Base-by-base conservation (phyloP, 64 coral and sea anemone genomes). In the Actinia equina region DNA sequence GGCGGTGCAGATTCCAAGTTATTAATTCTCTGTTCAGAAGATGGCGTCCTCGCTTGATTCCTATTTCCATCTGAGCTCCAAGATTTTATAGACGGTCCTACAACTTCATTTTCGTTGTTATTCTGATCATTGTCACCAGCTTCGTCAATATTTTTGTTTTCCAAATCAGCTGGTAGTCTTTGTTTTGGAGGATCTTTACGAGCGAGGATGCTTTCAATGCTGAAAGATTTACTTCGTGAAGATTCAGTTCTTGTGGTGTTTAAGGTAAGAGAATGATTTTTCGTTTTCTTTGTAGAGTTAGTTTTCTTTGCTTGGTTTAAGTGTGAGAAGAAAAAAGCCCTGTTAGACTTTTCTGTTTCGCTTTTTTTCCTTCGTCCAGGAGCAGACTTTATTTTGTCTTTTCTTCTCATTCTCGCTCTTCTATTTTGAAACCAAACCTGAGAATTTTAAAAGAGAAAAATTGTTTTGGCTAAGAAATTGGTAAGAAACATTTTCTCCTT, bases 401-500 rank as follows among this genome's bases (percentile, higher is more conserved):
- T 91, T 67, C 94, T 77, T 86, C 94, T 89, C 71, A 89, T 77
- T 56, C 92, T 97, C 14, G 94, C 91, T 71, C 94, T 87, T 69
- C 94, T 84, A 77, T 97, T 97, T 82, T 97, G 94, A 70, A 97
- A 97, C 94, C 94, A 96, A 19, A 96, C 94, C 94, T 96, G 62
- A 27, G 13, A 25, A 65, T 60, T 60, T 19, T 43, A 84, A 86
- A 77, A 84, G 15, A 84, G 44, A 84, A 19, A 18, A 22, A 1
- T 65, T 65, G n/a, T 23, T 23, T 23, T 9, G n/a, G 20, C 5
- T n/a, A 5, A 65, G 7, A n/a, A 25, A 64, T 64, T 57, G 13
- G 0, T 57, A 57, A 13, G 10, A 2, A 57, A 13, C 6, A 12
- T 57, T 57, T 57, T 13, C 13, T 0, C 55, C 55, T 49, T 49